Evolutionary conservation across 2,888 invertebrate genomes (phyloP), one percentile per base, ranked within the genome.

Genomic region (Boloria selene): DNA sequence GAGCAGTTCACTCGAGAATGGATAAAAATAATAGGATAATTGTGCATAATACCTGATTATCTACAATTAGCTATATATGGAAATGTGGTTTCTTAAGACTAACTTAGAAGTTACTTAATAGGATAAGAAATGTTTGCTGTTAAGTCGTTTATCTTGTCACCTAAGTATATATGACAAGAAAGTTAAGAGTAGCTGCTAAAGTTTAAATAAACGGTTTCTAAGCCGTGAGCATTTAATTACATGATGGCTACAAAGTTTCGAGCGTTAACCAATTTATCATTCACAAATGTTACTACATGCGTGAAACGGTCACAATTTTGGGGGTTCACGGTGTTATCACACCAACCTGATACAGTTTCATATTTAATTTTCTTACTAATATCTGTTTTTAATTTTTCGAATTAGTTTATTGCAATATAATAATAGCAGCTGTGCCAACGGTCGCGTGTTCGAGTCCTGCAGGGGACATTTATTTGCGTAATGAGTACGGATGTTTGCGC

Each of bases 221-320:
- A 68, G 68, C 65, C 62, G 70, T 63, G 68, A 70, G 65, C 70
- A 70, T 68, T 70, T 70, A 70, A 70, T 70, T 70, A 68, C 62
- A 63, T 62, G 70, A 60, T 55, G 67, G 52, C 62, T 67, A 70
- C 70, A 68, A 70, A 70, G 55, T 70, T 70, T 56, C 42, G 61
- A 67, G 62, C 67, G 62, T 62, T 47, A 59, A 53, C 61, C 62
- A 67, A 70, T 67, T 70, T 62, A 67, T 67, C 53, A 56, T 56
- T 56, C 55, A 56, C 55, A 56, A 56, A 45, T 56, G 55, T 56
- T 56, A 56, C 55, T 56, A n/a, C 44, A 56, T 44, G 55, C 44
- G 49, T 64, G 26, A 50, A 64, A 49, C 55, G 55, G 61, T 55
- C 49, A 64, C 52, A 68, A 47, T 58, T 68, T 53, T 58, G 64